Evolutionary conservation across 2,888 invertebrate species (phyloP).

Genomic region (Nephrocerus scutellatus): DNA sequence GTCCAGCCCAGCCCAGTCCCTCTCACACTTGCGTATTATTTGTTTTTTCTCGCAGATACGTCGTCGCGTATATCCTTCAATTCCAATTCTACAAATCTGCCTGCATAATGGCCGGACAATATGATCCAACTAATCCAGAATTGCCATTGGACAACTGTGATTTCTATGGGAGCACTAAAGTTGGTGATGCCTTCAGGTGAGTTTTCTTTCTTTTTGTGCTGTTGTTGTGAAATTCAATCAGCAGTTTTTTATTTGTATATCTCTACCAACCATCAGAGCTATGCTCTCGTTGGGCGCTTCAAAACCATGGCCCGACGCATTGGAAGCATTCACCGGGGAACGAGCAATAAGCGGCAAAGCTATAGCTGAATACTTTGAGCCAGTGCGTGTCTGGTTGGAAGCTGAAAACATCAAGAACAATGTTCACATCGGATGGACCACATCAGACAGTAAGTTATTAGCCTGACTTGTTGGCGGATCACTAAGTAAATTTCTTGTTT

Average conservation of each 20-base stretch:
- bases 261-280: slow-evolving; percentile 53
- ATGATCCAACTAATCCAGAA: slow-evolving; percentile 56
- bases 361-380: slow-evolving; percentile 67
- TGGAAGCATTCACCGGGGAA: slow-evolving; percentile 67
- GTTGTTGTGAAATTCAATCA: no score
- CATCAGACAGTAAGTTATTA: slow-evolving; percentile 28
- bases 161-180: slow-evolving; percentile 66
- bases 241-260: background rate
- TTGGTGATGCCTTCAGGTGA: slow-evolving; percentile 62
- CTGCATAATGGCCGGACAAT: slow-evolving; percentile 66
- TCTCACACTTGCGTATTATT: no score
- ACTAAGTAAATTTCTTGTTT: no score
- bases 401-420: slow-evolving; percentile 59
- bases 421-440: slow-evolving; percentile 55
- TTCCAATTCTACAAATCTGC: slow-evolving; percentile 65
- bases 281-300: slow-evolving; percentile 62
- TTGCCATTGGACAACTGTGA: slow-evolving; percentile 74
- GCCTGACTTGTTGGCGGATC: no score
- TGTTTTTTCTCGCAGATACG: slow-evolving; percentile 49
- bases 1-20: no score
- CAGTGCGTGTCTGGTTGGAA: slow-evolving; percentile 62
- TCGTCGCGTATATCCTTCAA: slow-evolving; percentile 67
- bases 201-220: slow-evolving; percentile 4
- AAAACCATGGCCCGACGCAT: slow-evolving; percentile 67
- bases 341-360: slow-evolving; percentile 64